These are phyloP conservation scores for Dolichotis patagonum DNA, from an alignment of 2,113 vertebrate genomes.

Conservation along the genomic window DNA sequence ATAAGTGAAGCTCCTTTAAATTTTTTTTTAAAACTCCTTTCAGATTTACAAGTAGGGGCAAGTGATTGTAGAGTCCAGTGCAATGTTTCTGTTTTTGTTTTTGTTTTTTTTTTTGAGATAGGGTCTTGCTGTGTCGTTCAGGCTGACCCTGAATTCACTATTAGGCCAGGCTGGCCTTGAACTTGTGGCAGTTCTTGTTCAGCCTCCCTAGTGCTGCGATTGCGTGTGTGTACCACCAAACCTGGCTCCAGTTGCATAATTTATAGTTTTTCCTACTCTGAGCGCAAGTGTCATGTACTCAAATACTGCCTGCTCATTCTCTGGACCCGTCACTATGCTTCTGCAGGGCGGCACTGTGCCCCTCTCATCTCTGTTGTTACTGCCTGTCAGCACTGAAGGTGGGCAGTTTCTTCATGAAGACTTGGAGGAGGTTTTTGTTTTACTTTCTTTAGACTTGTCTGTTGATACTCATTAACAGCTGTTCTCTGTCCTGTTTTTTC, in stretches of 20 bases:
- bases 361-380: background rate
- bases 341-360: background rate
- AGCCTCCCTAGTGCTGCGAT: background rate
- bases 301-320: background rate
- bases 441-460: background rate
- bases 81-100: no score
- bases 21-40: background rate
- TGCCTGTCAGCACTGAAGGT: background rate
- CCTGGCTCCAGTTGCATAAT: background rate
- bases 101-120: no score
- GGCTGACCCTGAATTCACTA: no score
- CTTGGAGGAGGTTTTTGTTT: background rate
- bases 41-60: background rate
- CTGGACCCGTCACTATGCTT: background rate
- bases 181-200: background rate
- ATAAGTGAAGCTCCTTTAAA: slow-evolving; percentile 20
- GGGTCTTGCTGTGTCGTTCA: no score
- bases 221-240: background rate
- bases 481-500: background rate
- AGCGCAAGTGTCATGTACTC: background rate
- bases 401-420: background rate
- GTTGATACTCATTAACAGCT: background rate
- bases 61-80: background rate
- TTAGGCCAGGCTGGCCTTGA: background rate
- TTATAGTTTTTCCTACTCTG: slow-evolving; percentile 30